These are phyloP conservation scores for Phyllotreta cruciferae DNA, from an alignment of 2,888 invertebrate species.

Conservation along the genomic window DNA sequence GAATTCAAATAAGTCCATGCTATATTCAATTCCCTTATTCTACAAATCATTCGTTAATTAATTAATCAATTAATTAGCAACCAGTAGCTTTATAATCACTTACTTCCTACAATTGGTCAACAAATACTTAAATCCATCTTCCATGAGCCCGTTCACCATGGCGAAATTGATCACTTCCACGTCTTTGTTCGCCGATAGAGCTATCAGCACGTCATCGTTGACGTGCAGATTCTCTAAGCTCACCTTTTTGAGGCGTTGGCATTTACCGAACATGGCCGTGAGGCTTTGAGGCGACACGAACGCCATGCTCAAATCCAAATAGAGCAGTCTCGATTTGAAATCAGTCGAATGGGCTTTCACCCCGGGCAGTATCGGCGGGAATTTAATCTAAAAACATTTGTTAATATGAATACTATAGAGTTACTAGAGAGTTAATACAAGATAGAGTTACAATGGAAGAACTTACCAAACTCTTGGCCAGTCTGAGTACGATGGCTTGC, in stretches of 20 bases:
- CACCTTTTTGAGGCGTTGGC: conserved; percentile 77
- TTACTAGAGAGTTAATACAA: too few species aligned
- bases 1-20: conserved; percentile 79
- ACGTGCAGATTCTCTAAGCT: conserved; percentile 82
- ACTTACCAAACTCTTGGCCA: conserved; percentile 80
- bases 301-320: conserved; percentile 86
- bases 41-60: conserved; percentile 54
- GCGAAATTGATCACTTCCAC: conserved; percentile 84
- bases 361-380: conserved; percentile 63
- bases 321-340: conserved; percentile 72
- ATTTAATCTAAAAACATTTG: conserved; percentile 55
- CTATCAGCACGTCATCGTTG: conserved; percentile 69
- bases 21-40: conserved; percentile 76
- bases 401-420: too few species aligned
- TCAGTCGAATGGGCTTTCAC: conserved; percentile 56
- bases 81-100: too few species aligned
- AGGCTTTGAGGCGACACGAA: conserved; percentile 67
- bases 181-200: conserved; percentile 71
- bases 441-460: conserved; percentile 4
- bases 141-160: conserved; percentile 77
- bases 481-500: conserved; percentile 78
- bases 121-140: conserved; percentile 69
- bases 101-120: conserved; percentile 68
- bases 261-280: conserved; percentile 68
- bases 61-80: conserved; percentile 11